phyloP scores from a whole-genome alignment of 2,797 vertebrate species.

The Mormyrus hasselquistii region DNA sequence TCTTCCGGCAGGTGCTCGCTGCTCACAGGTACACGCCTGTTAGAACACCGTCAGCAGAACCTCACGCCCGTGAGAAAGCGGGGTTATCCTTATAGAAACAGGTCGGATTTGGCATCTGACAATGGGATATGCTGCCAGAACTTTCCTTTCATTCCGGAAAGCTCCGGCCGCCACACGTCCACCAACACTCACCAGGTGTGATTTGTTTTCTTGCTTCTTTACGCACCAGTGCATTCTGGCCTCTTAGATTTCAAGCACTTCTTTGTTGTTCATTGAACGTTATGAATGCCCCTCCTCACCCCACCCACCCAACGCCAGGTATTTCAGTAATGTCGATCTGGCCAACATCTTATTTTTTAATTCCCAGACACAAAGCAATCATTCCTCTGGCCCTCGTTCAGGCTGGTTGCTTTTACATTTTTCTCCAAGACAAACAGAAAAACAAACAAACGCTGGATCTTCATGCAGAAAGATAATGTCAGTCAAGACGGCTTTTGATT shows the following conservation, averaged over 20 bases:
- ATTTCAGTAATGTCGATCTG: constrained; percentile 29
- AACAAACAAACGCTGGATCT: neutral
- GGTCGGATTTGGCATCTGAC: constrained; percentile 23
- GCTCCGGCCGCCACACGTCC: constrained; percentile 39
- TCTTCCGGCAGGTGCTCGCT: neutral
- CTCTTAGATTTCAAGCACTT: constrained; percentile 63
- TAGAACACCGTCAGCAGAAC: neutral
- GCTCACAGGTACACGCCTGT: neutral
- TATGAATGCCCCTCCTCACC: constrained; percentile 39
- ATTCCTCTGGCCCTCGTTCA: neutral
- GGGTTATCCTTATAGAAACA: neutral
- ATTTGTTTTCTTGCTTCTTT: constrained; percentile 53
- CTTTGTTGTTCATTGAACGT: constrained; percentile 49
- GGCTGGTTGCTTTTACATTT: neutral
- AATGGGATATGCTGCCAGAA: constrained; percentile 43
- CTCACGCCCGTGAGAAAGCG: constrained; percentile 15
- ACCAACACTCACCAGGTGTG: constrained; percentile 60
- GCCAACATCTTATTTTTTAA: constrained; percentile 35
- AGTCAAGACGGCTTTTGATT: neutral
- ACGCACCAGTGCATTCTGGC: constrained; percentile 54
- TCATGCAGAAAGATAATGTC: neutral
- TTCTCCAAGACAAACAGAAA: neutral
- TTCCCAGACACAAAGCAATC: neutral
- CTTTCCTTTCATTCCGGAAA: constrained; percentile 48
- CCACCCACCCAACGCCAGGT: neutral